Percentiles rank a stretch among this genome's conserved stretches.
phyloP scores from a whole-genome alignment of 2,797 vertebrate species.

The Lutjanus campechanus region DNA sequence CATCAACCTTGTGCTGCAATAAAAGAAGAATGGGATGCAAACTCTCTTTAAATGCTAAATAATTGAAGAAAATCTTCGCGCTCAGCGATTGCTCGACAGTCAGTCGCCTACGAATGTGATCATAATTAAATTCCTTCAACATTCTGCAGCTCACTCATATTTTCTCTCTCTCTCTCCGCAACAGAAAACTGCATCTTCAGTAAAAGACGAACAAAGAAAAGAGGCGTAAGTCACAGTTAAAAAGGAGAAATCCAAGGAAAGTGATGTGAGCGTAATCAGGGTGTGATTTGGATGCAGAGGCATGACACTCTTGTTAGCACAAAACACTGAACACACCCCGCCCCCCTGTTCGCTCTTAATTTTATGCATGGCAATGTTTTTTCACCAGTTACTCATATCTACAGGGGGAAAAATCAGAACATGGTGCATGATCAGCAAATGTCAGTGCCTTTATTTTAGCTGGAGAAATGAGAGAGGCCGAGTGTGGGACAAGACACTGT shows the following conservation, averaged over 20 bases:
- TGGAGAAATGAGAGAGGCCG: not conserved
- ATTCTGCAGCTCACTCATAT: not conserved
- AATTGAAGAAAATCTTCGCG: not conserved
- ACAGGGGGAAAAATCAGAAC: conserved; percentile 3
- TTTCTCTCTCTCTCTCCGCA: not conserved
- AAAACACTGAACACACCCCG: conserved; percentile 34
- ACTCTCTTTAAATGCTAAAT: conserved; percentile 12
- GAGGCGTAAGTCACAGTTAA: not conserved
- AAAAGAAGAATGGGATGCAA: conserved; percentile 4
- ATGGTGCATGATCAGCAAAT: conserved; percentile 50
- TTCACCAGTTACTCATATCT: conserved; percentile 36
- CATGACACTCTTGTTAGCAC: conserved; percentile 37
- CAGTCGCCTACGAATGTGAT: not conserved
- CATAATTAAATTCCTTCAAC: conserved; percentile 1
- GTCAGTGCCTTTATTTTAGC: conserved; percentile 45
- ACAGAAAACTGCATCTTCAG: not conserved
- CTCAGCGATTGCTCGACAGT: not conserved
- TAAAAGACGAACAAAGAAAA: not conserved
- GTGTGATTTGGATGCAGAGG: conserved; percentile 36
- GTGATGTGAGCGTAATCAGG: conserved; percentile 1
- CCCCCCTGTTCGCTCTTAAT: conserved; percentile 20
- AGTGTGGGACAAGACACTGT: conserved; percentile 37
- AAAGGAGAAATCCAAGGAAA: not conserved
- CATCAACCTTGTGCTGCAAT: not conserved
- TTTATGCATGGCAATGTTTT: conserved; percentile 34